Base-by-base conservation (phyloP, 2,797 vertebrate species). In the Chiloscyllium punctatum region DNA sequence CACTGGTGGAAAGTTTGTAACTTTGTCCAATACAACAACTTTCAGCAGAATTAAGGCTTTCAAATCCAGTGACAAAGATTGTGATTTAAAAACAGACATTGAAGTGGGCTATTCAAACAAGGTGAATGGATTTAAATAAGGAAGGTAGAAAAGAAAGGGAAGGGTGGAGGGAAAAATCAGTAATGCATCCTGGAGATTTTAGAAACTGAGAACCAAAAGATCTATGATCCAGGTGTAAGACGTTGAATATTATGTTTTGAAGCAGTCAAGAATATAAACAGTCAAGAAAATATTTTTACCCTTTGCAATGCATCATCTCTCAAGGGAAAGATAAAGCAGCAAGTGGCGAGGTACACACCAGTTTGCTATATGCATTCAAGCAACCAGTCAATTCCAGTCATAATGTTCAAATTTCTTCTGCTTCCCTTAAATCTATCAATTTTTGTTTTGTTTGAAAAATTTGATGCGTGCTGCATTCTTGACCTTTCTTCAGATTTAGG, bases 261-360 rank as follows among this genome's bases (percentile, higher is more conserved):
- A 42, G 62, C 18, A 69, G 90, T 27, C 90, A 25, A 21, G 16
- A 68, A 92, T 69, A 69, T 69, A 42, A 92, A 69, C 62, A 69
- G 11, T 69, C 4, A 92, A 92, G 21, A 92, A 69, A 92, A 69
- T 69, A 66, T 92, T 69, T 68, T 92, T 37, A 92, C 3, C 66
- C 69, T 92, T 92, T 92, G n/a, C 66, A 42, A 92, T 9, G 62
- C 66, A 68, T 92, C 66, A 92, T 69, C 66, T 25, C 90, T 68
- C 90, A 92, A 69, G 66, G 48, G 90, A 69, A 92, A 42, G n/a
- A 42, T 37, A 92, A 92, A 25, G 90, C 90, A 92, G 18, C n/a
- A 92, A 92, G 42, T 42, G 13, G 21, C 42, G n/a, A 92, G 25
- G 66, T 92, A 25, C 90, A 69, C 66, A 16, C 86, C 30, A n/a